phyloP scores from a whole-genome alignment of 2,888 invertebrate species.

The Eupithecia subfuscata region DNA sequence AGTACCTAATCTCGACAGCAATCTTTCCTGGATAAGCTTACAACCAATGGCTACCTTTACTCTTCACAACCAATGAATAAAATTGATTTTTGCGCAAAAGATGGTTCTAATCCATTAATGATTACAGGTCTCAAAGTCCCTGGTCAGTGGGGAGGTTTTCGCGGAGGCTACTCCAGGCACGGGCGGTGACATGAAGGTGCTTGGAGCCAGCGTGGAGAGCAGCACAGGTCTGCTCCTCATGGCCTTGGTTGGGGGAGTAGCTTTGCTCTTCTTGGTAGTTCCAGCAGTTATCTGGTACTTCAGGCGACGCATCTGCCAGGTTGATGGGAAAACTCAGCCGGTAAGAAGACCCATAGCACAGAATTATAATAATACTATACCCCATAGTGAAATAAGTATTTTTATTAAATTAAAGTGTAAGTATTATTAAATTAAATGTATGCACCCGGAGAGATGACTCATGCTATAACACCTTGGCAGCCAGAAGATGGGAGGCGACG shows the following conservation, averaged over 20 bases:
- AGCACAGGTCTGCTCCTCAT: slow-evolving; percentile 59
- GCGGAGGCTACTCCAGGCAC: slow-evolving; percentile 60
- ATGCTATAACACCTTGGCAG: no score
- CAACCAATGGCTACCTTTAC: no score
- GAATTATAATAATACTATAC: no score
- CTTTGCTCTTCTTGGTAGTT: slow-evolving; percentile 61
- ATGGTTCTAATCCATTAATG: background rate
- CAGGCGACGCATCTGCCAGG: slow-evolving; percentile 67
- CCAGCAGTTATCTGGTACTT: slow-evolving; percentile 62
- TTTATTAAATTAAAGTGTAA: background rate
- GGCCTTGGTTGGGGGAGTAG: slow-evolving; percentile 62
- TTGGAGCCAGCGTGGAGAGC: slow-evolving; percentile 54
- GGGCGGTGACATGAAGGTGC: slow-evolving; percentile 48
- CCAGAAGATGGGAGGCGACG: no score
- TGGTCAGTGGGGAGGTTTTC: slow-evolving; percentile 57
- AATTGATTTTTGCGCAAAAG: no score
- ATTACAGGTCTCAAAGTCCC: slow-evolving; percentile 62
- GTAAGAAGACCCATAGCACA: slow-evolving; percentile 59
- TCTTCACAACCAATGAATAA: no score
- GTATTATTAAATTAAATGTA: no score
- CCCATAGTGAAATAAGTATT: background rate
- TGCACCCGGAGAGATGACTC: no score
- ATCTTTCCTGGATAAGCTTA: no score
- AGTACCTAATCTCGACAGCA: no score
- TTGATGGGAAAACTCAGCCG: slow-evolving; percentile 75